Evolutionary conservation across 92 coral and sea anemone genomes (phyloP), one percentile per base, ranked within the genome.

Genomic region (Epizoanthus rinbou): DNA sequence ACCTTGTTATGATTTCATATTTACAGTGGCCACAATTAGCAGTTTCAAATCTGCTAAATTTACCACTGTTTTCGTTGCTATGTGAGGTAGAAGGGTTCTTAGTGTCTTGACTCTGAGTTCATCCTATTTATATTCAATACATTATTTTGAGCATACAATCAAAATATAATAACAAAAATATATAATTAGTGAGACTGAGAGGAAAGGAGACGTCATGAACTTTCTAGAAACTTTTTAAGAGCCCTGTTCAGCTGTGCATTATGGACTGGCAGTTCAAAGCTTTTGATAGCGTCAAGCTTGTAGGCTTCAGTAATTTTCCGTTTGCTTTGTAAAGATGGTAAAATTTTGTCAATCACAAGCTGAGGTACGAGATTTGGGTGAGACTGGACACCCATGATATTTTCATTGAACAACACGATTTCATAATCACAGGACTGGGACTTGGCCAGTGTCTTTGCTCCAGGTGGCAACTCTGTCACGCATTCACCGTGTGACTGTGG

Each of bases 401-500:
- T 83, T 21, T 83, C 86, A 57, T 25, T 71, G 22, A 33, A 83
- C 80, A 83, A 37, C 19, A 83, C 86, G n/a, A 83, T 83, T 39
- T 83, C 86, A 28, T 83, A 58, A 8, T 69, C 66, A 57, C 86
- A 83, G 7, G 80, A 41, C 64, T 69, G 41, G 6, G 86, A 83
- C 18, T 54, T 83, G 23, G 80, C 86, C 57, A 83, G 64, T 3
- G 37, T 23, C 18, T 23, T 72, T 13, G 86, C 80, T 18, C 66
- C 69, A 2, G 28, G 60, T 58, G 86, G 86, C 41, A 83, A 71
- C 66, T 25, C 80, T 10, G 56, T 59, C 57, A 83, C 86, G 39
- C 86, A 83, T 58, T 83, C 87, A n/a, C 81, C 64, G 43, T 84
- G 87, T 8, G 74, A 57, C 31, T 73, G 73, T 18, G 79, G 81